These are phyloP conservation scores for Medauroidea extradentata DNA, from an alignment of 1,140 invertebrate species.

Conservation along the genomic window DNA sequence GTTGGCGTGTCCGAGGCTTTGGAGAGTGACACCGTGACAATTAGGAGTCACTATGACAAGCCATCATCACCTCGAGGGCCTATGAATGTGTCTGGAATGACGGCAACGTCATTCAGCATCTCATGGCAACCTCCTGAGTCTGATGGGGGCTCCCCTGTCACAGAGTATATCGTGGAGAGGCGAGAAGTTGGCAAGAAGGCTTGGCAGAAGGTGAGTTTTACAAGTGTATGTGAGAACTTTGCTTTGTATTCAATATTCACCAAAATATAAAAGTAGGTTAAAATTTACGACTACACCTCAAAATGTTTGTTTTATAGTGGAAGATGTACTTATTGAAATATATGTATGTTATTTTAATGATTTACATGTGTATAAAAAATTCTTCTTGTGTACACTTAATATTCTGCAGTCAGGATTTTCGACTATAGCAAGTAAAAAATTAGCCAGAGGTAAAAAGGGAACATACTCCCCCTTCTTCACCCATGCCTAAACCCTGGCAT, in stretches of 20 bases:
- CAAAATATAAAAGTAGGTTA: no score
- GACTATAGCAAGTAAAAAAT: no score
- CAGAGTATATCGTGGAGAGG: slow-evolving; percentile 82
- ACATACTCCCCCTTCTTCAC: no score
- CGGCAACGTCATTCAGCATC: slow-evolving; percentile 74
- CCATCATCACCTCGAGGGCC: slow-evolving; percentile 76
- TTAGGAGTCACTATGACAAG: slow-evolving; percentile 62
- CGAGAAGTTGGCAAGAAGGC: slow-evolving; percentile 65
- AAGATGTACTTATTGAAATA: not conserved
- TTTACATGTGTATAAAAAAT: no score
- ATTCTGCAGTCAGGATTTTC: no score
- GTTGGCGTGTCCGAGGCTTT: slow-evolving; percentile 71
- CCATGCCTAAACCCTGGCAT: no score
- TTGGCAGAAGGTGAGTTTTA: slow-evolving; percentile 56
- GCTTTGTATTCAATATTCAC: no score
- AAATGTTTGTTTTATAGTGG: not conserved
- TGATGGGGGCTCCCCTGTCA: slow-evolving; percentile 80
- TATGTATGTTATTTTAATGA: no score
- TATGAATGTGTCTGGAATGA: slow-evolving; percentile 74
- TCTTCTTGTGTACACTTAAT: no score
- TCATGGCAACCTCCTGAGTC: slow-evolving; percentile 76
- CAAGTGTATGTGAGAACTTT: no score
- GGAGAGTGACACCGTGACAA: slow-evolving; percentile 62
- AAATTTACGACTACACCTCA: no score
- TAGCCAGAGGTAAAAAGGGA: no score